Percentiles rank a stretch among this genome's conserved stretches.
Conservation (phyloP, 1,140 invertebrate species). For the Thrips palmi region DNA sequence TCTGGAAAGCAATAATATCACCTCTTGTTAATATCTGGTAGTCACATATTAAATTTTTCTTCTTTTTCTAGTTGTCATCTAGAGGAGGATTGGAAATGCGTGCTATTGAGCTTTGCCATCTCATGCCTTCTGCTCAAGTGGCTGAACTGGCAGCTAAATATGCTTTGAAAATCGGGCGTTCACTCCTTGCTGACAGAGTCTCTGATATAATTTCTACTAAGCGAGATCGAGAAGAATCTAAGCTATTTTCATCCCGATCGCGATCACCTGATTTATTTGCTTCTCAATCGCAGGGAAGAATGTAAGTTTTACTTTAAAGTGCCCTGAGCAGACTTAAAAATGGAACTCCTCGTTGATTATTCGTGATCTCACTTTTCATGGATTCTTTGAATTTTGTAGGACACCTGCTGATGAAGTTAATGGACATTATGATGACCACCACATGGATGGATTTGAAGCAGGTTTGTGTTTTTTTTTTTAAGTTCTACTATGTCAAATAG, state of each 20-base stretch:
- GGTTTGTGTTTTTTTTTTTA: no score
- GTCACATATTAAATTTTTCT: constrained; percentile 10
- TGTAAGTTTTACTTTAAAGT: no score
- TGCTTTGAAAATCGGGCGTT: constrained; percentile 51
- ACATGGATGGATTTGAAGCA: constrained; percentile 11
- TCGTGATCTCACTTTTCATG: no score
- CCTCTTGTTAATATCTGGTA: background rate
- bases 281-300: no score
- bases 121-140: constrained; percentile 56
- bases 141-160: constrained; percentile 75
- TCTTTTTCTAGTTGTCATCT: constrained; percentile 49
- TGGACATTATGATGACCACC: constrained; percentile 24
- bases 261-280: no score
- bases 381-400: constrained; percentile 4
- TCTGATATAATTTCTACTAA: constrained; percentile 18
- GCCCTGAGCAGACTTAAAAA: no score
- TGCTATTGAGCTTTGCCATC: constrained; percentile 68
- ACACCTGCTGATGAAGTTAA: constrained; percentile 17
- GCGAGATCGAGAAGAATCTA: constrained; percentile 5
- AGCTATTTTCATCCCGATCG: no score
- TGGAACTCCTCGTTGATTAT: no score
- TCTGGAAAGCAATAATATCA: constrained; percentile 1
- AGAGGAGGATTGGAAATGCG: constrained; percentile 65
- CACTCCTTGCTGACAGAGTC: constrained; percentile 58
- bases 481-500: no score